phyloP scores from a whole-genome alignment of 2,113 vertebrate genomes.

The Natator depressus region DNA sequence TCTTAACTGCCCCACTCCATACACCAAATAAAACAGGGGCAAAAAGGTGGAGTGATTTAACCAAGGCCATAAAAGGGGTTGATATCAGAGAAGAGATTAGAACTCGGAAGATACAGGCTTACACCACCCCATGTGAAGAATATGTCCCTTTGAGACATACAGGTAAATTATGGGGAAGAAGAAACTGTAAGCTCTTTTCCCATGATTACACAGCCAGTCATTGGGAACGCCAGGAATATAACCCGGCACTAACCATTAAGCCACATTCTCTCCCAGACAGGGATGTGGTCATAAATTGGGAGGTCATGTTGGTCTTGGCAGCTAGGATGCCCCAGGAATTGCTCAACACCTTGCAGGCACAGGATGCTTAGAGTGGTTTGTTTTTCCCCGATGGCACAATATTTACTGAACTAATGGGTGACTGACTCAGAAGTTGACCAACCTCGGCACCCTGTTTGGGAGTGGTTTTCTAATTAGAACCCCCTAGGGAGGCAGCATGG shows the following conservation, averaged over 20 bases:
- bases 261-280: background rate
- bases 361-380: background rate
- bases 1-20: background rate
- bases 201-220: fast-evolving
- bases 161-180: background rate
- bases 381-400: background rate
- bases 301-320: background rate
- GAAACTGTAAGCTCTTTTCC: background rate
- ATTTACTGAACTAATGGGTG: background rate
- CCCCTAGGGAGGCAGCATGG: background rate
- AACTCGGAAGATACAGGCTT: background rate
- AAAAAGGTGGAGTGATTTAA: background rate
- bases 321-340: background rate
- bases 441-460: background rate
- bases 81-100: background rate
- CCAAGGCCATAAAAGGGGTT: background rate
- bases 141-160: background rate
- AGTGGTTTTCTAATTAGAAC: background rate
- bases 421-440: background rate
- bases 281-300: background rate
- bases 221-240: background rate
- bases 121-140: fast-evolving
- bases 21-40: background rate
- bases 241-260: background rate
- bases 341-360: background rate